A percentile compares a stretch with the other conserved stretches of the same genome.
phyloP scores from a whole-genome alignment of 53 echinoderm and acorn worm species.

The Zoroaster sp. region DNA sequence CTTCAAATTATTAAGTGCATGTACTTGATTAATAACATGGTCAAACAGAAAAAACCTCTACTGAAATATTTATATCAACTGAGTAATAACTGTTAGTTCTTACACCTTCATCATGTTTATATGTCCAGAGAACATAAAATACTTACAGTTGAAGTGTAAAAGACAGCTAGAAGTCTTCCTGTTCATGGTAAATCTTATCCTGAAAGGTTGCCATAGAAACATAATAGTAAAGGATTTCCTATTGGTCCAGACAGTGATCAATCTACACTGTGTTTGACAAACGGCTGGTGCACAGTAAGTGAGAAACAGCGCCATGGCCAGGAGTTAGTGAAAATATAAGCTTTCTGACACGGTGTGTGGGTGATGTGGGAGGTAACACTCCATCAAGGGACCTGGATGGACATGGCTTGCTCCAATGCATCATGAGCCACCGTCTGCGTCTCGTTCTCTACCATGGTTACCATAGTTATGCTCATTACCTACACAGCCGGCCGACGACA shows the following conservation, averaged over 20 bases:
- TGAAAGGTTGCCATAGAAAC: slow-evolving; percentile 13
- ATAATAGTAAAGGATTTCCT: slow-evolving; percentile 6
- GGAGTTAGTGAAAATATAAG: not conserved
- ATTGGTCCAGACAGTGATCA: not conserved
- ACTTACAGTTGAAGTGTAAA: not conserved
- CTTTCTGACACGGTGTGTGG: not conserved
- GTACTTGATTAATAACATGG: too few relatives aligned
- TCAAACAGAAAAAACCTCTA: too few relatives aligned
- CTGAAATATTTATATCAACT: too few relatives aligned
- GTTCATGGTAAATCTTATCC: not conserved
- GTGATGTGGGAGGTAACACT: not conserved
- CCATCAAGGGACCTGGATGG: slow-evolving; percentile 1
- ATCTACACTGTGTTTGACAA: not conserved
- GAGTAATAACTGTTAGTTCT: too few relatives aligned
- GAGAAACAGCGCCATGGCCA: not conserved
- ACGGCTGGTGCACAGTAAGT: not conserved
- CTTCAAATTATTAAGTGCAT: too few relatives aligned
- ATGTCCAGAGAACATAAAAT: too few relatives aligned
- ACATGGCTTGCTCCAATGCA: not conserved
- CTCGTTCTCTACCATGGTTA: not conserved
- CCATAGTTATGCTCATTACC: not conserved
- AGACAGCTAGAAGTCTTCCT: not conserved
- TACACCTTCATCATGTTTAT: too few relatives aligned
- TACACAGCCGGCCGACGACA: not conserved
- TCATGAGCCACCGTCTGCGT: not conserved